A percentile compares a stretch with the other conserved stretches of the same genome.
Conservation (phyloP, 2,888 invertebrate genomes). For the Hypomecis atomaria region DNA sequence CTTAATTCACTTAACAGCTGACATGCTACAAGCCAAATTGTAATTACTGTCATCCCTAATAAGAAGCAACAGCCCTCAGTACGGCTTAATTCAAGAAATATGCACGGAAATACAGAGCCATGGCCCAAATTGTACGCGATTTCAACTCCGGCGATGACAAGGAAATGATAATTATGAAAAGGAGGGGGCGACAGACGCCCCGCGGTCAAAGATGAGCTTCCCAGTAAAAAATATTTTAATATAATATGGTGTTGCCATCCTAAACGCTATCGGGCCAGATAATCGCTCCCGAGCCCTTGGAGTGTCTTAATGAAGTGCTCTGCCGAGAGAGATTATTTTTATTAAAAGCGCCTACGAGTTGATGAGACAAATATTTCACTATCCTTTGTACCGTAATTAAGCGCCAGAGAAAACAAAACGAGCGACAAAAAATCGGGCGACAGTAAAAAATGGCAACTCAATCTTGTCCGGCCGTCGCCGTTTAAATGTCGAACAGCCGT, state of each 20-base stretch:
- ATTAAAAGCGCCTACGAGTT: constrained; percentile 64
- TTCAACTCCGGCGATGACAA: constrained; percentile 62
- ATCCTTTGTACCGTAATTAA: constrained; percentile 48
- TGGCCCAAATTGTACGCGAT: constrained; percentile 64
- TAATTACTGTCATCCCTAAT: constrained; percentile 68
- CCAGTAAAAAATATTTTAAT: constrained; percentile 66
- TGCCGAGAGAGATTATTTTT: constrained; percentile 72
- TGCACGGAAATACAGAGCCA: constrained; percentile 55
- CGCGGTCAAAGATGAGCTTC: constrained; percentile 64
- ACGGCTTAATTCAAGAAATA: constrained; percentile 61
- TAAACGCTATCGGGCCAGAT: constrained; percentile 73
- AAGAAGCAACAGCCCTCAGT: constrained; percentile 64
- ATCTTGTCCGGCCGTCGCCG: constrained; percentile 58
- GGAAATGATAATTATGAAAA: constrained; percentile 72
- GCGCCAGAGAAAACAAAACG: constrained; percentile 64
- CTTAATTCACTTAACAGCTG: constrained; percentile 39
- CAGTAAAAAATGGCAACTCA: constrained; percentile 73
- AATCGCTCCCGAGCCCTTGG: constrained; percentile 73
- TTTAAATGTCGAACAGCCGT: constrained; percentile 75
- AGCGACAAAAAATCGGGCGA: constrained; percentile 52
- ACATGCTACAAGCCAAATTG: constrained; percentile 45
- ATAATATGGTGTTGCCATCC: constrained; percentile 70
- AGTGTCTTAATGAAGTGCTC: constrained; percentile 77
- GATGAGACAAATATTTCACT: constrained; percentile 62
- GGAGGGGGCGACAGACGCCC: constrained; percentile 50